Base-by-base conservation (phyloP, 2,888 invertebrate genomes). In the Phengaris arion region DNA sequence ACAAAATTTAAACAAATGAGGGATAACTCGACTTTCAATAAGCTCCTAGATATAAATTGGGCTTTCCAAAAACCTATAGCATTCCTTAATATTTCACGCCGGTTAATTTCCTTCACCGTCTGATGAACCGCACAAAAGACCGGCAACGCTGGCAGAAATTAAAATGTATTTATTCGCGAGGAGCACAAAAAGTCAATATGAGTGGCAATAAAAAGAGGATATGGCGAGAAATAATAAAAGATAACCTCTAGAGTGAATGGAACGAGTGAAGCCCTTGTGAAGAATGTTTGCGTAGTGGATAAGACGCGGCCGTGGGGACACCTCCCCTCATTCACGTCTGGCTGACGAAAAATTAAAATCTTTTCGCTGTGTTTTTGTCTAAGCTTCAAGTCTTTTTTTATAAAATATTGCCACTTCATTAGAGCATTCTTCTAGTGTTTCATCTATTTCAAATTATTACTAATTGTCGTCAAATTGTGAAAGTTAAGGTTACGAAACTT, bases 121-220 rank as follows among this genome's bases (percentile, higher is more conserved):
- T 89, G 89, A 88, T 85, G 86, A 87, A 85, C 84, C 84, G 87
- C 84, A 87, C 86, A 89, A 89, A 87, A 87, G 86, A 86, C 82
- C 85, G 89, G 85, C 84, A 85, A 85, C 84, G 86, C 86, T 83
- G 83, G 89, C 88, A 86, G 87, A 90, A 93, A 93, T 93, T 93
- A 92, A 91, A 93, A 93, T 93, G 93, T 92, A 93, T 93, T 93
- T 93, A 93, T 93, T 92, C 93, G 84, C 83, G 85, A 83, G 85
- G 86, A 86, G 91, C 88, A 92, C 92, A 93, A 93, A 93, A 93
- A 93, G 92, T 91, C 93, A 93, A 93, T 93, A 93, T 92, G 91
- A 88, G 87, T 86, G 90, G 92, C 91, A 81, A 81, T 82, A 82
- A 82, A 81, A 80, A 79, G 80, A 80, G 80, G 81, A 82, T 81